Base-by-base conservation (phyloP, 1,140 invertebrate species). In the Medauroidea extradentata region DNA sequence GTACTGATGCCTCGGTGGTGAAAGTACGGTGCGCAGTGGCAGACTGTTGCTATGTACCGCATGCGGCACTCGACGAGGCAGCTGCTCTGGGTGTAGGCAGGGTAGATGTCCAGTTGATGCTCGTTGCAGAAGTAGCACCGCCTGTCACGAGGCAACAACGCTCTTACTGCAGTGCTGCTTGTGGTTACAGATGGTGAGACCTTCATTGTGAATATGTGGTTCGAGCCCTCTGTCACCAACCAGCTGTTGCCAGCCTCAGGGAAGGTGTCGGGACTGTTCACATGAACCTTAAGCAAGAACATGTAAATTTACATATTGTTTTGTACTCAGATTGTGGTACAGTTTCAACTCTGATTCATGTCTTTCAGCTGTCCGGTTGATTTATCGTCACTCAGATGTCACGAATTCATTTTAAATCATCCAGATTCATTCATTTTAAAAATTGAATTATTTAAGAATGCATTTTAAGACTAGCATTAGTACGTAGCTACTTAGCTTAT, bases 41-140 rank as follows among this genome's bases (percentile, higher is more conserved):
- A 67, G 21, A 24, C 44, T 1, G 27, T 27, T 13, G 60, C 48
- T 0, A 67, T 53, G 23, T 62, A 53, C 3, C 53, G 43, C 11
- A 65, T 41, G 5, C 65, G 61, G 41, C 65, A 67, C 27, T 67
- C 61, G 16, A 62, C 48, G 14, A 65, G 44, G 56, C 65, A 67
- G 3, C 61, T 65, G 9, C 49, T 61, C 50, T 65, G 49, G 2
- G 65, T 65, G 59, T 67, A 67, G 9, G 63, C 59, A 23, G 63
- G 61, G 29, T 62, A 65, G n/a, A 67, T 56, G 38, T 53, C 49
- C 11, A 67, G 53, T 0, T 59, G 25, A 9, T 55, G 58, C 29
- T 67, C 65, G 21, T 67, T 63, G 0, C 60, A 61, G 51, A 65
- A 67, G 18, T 63, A 58, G 52, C 65, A 67, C 11, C 55, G 55